Conservation (phyloP, 2,797 vertebrate species). For the Scarus forsteni region DNA sequence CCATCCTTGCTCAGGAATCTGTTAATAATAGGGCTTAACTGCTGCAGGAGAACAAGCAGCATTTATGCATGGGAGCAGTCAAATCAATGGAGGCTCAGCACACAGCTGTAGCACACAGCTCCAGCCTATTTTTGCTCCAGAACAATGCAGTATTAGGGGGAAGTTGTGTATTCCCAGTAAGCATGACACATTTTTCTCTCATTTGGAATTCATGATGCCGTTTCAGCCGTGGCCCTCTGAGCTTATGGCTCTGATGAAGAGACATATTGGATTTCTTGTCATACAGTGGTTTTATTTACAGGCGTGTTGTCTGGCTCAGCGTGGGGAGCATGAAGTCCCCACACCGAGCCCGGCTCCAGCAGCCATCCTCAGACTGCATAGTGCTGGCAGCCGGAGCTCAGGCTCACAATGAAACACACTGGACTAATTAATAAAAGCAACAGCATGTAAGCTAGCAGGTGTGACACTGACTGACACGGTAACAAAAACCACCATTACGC, state of each 20-base stretch:
- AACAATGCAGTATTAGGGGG: slow-evolving; percentile 65
- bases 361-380: slow-evolving; percentile 58
- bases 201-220: slow-evolving; percentile 22
- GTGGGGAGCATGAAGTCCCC: slow-evolving; percentile 29
- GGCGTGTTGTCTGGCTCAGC: slow-evolving; percentile 22
- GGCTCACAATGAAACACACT: slow-evolving; percentile 20
- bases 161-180: slow-evolving; percentile 54
- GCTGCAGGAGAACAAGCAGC: slow-evolving; percentile 50
- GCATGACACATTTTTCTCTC: slow-evolving; percentile 46
- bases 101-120: slow-evolving; percentile 22
- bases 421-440: slow-evolving; percentile 37
- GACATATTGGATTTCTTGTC: neutral
- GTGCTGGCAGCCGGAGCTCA: slow-evolving; percentile 33
- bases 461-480: slow-evolving; percentile 46
- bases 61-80: slow-evolving; percentile 33
- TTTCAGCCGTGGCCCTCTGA: slow-evolving; percentile 6
- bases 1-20: slow-evolving; percentile 71
- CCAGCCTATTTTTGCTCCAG: slow-evolving; percentile 17
- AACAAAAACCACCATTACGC: slow-evolving; percentile 14
- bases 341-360: slow-evolving; percentile 29
- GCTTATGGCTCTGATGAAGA: neutral
- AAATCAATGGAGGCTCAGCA: slow-evolving; percentile 40
- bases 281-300: slow-evolving; percentile 1
- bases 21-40: slow-evolving; percentile 67
- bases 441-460: slow-evolving; percentile 56